Conservation (phyloP, 2,888 invertebrate genomes). For the Margaritifera margaritifera region DNA sequence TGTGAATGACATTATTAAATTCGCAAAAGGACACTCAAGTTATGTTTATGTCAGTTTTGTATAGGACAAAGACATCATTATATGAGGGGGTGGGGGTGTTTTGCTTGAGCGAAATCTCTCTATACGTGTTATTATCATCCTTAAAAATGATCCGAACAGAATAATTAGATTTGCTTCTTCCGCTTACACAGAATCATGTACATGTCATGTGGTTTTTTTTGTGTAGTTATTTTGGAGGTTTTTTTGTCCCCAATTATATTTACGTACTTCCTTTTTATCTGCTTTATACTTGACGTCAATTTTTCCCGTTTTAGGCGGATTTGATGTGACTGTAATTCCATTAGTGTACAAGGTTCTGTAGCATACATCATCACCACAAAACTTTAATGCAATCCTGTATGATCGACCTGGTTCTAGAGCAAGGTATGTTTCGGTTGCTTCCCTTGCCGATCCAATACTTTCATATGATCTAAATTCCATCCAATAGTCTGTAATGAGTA, state of each 20-base stretch:
- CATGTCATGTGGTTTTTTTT: no score
- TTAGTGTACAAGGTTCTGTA: slow-evolving; percentile 14
- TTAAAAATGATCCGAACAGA: no score
- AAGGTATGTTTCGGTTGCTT: slow-evolving; percentile 6
- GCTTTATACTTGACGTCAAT: slow-evolving; percentile 5
- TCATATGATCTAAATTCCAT: slow-evolving; percentile 5
- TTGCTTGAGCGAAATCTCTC: no score
- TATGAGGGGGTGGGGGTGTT: no score
- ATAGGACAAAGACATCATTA: no score
- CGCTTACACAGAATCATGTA: no score
- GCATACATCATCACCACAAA: slow-evolving; percentile 14
- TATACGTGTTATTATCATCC: no score
- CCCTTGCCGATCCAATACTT: slow-evolving; percentile 7
- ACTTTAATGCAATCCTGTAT: slow-evolving; percentile 14
- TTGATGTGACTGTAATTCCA: slow-evolving; percentile 22
- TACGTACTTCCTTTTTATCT: slow-evolving; percentile 11
- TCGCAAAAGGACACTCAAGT: no score
- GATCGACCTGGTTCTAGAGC: slow-evolving; percentile 7
- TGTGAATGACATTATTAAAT: neutral
- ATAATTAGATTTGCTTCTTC: no score
- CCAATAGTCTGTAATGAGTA: slow-evolving; percentile 21
- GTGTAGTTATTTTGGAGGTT: no score
- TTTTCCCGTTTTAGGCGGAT: slow-evolving; percentile 18
- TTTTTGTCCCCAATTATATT: no score
- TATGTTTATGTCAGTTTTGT: no score